Conservation (phyloP, 2,797 vertebrate species). For the Sebastes aleutianus region DNA sequence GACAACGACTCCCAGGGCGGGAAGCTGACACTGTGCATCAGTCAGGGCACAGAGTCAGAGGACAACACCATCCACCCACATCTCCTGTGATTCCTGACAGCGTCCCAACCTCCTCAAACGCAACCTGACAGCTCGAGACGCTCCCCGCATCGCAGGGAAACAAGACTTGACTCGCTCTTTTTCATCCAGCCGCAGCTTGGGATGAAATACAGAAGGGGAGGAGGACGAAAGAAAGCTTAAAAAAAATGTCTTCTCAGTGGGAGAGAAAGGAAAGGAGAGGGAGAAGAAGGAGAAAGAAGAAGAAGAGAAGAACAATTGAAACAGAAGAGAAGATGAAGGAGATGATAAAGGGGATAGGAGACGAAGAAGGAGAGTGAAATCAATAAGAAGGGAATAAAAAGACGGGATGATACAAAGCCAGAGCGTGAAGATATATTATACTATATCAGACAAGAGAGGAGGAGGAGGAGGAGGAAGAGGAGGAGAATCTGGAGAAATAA, state of each 20-base stretch:
- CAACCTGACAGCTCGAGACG: constrained; percentile 49
- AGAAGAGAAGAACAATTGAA: background rate
- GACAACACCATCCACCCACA: constrained; percentile 23
- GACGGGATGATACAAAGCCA: background rate
- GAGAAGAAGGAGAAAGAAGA: background rate
- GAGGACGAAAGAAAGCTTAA: too few relatives aligned
- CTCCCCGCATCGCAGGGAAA: constrained; percentile 12
- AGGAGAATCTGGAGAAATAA: background rate
- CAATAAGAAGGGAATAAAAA: background rate
- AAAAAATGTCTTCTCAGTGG: background rate
- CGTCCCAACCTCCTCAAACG: constrained; percentile 30
- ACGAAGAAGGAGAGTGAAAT: background rate
- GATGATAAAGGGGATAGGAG: background rate
- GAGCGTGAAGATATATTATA: background rate
- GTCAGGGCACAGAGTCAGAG: constrained; percentile 22
- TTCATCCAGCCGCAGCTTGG: background rate
- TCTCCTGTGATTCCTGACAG: constrained; percentile 36
- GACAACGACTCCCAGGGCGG: constrained; percentile 1
- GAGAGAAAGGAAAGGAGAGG: background rate
- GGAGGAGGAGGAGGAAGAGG: background rate
- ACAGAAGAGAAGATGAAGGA: background rate
- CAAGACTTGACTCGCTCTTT: constrained; percentile 3
- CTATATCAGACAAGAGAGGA: too few relatives aligned
- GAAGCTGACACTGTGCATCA: constrained; percentile 58
- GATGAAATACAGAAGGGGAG: background rate